These are phyloP conservation scores for Nomada ruficornis DNA, from an alignment of 2,888 invertebrate genomes.

Conservation along the genomic window DNA sequence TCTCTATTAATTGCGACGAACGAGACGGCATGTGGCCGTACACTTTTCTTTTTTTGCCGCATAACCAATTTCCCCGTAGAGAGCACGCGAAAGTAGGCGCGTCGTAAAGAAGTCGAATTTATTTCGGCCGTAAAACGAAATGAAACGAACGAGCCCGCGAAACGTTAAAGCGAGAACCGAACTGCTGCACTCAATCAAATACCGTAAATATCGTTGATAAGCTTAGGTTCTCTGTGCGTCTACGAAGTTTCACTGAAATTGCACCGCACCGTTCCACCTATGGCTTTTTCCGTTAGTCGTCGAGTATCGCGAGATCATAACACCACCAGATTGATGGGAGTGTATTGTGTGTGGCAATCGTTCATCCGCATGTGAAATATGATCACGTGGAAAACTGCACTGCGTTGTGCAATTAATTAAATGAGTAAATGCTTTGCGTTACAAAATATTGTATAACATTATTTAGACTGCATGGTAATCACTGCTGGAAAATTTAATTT, in stretches of 20 bases:
- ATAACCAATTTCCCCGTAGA: not conserved
- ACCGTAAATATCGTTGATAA: not conserved
- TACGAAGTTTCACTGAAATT: constrained; percentile 2
- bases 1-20: constrained; percentile 20
- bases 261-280: not conserved
- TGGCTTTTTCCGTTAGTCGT: not conserved
- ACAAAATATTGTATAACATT: no score
- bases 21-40: constrained; percentile 4
- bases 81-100: constrained; percentile 16
- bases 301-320: not conserved
- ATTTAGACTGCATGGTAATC: no score
- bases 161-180: not conserved
- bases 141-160: constrained; percentile 1
- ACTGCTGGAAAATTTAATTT: no score
- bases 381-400: not conserved
- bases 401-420: not conserved
- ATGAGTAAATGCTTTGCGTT: no score
- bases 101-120: constrained; percentile 18
- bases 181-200: not conserved
- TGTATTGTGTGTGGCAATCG: not conserved
- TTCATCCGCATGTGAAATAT: not conserved
- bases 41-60: not conserved
- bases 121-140: constrained; percentile 25
- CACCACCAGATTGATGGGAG: not conserved
- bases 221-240: not conserved